Evolutionary conservation across 2,888 invertebrate species (phyloP).

Genomic region (Apamea monoglypha): DNA sequence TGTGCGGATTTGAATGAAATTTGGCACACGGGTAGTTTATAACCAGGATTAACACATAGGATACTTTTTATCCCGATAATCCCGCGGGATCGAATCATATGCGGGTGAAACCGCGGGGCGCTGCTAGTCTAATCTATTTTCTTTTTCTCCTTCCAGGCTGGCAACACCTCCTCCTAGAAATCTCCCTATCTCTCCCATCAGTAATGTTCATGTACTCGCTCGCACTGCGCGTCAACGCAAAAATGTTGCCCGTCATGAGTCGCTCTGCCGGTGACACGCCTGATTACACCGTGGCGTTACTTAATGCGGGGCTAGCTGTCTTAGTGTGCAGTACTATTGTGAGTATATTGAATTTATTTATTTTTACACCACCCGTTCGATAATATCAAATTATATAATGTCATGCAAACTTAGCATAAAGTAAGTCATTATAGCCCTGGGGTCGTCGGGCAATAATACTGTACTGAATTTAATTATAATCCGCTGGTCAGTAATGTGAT

Average conservation of each 20-base stretch:
- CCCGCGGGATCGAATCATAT: too few relatives aligned
- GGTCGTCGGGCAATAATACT: too few relatives aligned
- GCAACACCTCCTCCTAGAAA: conserved; percentile 80
- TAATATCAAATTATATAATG: too few relatives aligned
- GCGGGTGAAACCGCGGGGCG: too few relatives aligned
- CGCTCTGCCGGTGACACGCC: conserved; percentile 73
- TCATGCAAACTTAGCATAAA: too few relatives aligned
- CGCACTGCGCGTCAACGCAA: conserved; percentile 74
- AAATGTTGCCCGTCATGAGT: conserved; percentile 81
- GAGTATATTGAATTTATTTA: not conserved
- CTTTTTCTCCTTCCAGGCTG: conserved; percentile 72
- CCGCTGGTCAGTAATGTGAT: too few relatives aligned
- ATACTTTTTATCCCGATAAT: too few relatives aligned
- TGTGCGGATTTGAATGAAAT: too few relatives aligned
- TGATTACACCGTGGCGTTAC: conserved; percentile 74
- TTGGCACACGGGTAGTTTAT: too few relatives aligned
- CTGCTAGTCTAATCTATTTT: not conserved
- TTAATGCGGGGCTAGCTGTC: conserved; percentile 74
- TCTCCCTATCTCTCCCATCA: conserved; percentile 72
- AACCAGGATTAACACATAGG: too few relatives aligned
- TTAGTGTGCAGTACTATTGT: conserved; percentile 73
- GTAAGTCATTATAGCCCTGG: too few relatives aligned
- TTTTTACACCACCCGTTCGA: not conserved
- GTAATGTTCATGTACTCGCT: conserved; percentile 74
- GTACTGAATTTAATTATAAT: too few relatives aligned